Evolutionary conservation across 2,888 invertebrate species (phyloP), one percentile per base, ranked within the genome.

Genomic region (Diplolepis rosae): DNA sequence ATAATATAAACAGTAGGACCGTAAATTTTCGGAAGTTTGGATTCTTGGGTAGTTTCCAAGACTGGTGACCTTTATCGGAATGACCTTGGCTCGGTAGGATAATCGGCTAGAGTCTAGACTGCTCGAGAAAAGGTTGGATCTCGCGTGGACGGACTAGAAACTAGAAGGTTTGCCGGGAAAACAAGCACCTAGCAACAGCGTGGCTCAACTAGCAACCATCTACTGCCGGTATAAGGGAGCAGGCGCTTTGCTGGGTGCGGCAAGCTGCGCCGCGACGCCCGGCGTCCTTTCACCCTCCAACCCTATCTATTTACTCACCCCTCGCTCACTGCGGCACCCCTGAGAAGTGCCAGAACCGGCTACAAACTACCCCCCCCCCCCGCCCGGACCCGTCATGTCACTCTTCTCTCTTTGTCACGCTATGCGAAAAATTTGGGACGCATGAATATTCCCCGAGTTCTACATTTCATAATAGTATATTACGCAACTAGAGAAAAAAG

Each of bases 191-290:
- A 80, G 82, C 83, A 82, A 83, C 81, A 79, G 82, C 79, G 78
- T 71, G 65, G 75, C 61, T 50, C 70, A 67, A 66, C 70, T 70
- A 68, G 74, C 70, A 69, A 71, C 70, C 65, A 45, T 66, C 77
- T 61, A 70, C 73, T 70, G 80, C 75, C 78, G 79, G 77, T 76
- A 77, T 77, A 78, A 69, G 70, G 68, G 79, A 76, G 80, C 77
- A 84, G 78, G 83, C 84, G 84, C 84, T 86, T 77, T 82, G 80
- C 81, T 84, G 87, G 87, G 87, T 85, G 87, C 87, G 87, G 87
- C 86, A 86, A 80, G 71, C 83, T 83, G 83, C 83, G 83, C 82
- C 85, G 84, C 84, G 83, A 80, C 83, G 84, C 84, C 82, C 77
- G 77, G 80, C 80, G 78, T 83, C 79, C 81, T 71, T 48, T 50